A percentile compares a stretch with the other conserved stretches of the same genome.
Evolutionary conservation across 2,113 vertebrate genomes (phyloP).

Genomic region (Myodes glareolus): DNA sequence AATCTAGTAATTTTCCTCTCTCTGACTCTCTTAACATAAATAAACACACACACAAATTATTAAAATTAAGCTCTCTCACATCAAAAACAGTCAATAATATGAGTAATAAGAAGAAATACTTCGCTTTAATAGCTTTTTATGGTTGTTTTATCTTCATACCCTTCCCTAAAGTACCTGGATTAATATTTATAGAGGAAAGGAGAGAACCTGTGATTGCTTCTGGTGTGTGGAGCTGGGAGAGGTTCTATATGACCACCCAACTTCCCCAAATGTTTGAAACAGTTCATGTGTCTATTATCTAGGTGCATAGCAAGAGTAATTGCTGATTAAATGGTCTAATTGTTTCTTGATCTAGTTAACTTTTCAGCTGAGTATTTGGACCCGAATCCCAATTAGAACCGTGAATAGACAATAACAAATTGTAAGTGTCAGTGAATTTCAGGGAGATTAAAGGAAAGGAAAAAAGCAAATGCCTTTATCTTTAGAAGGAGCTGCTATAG

Average conservation of each 20-base stretch:
- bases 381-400: constrained; percentile 55
- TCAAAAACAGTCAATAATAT: constrained; percentile 10
- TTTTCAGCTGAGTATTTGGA: constrained; percentile 42
- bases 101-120: constrained; percentile 35
- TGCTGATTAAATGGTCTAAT: constrained; percentile 60
- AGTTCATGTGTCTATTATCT: constrained; percentile 40
- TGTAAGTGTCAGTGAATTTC: constrained; percentile 47
- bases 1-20: too few relatives aligned
- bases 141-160: not conserved
- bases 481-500: not conserved
- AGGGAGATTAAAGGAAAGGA: constrained; percentile 16
- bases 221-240: constrained; percentile 31
- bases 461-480: constrained; percentile 17
- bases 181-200: constrained; percentile 40
- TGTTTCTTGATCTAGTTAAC: constrained; percentile 55
- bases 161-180: not conserved
- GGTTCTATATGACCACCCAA: constrained; percentile 45
- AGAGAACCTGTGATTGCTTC: constrained; percentile 36
- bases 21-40: too few relatives aligned
- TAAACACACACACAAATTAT: not conserved
- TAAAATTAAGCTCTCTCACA: constrained; percentile 30
- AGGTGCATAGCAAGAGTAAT: constrained; percentile 57
- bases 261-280: constrained; percentile 52
- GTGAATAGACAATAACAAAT: constrained; percentile 52
- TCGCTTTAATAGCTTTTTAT: constrained; percentile 46